phyloP scores from a whole-genome alignment of 2,797 vertebrate species.

The Falco novaeseelandiae region DNA sequence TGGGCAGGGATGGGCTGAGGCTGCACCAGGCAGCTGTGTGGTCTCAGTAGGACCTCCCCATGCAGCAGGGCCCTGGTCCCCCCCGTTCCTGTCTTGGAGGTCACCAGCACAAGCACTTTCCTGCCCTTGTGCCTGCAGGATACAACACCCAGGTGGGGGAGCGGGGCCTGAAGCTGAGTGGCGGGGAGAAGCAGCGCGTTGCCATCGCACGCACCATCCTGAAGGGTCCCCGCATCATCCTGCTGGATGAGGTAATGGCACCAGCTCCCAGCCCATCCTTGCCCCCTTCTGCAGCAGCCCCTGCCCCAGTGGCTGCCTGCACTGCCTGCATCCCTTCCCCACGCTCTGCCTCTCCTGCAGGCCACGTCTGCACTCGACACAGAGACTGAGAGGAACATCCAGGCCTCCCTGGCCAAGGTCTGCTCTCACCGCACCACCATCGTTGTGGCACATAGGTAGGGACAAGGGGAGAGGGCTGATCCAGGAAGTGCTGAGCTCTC shows the following conservation, averaged over 20 bases:
- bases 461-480: background rate
- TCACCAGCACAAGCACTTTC: background rate
- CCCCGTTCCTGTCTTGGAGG: background rate
- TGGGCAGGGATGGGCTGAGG: background rate
- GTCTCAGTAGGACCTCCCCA: background rate
- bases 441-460: conserved; percentile 93
- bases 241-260: conserved; percentile 90
- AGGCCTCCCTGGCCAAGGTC: conserved; percentile 90
- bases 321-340: background rate
- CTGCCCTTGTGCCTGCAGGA: conserved; percentile 74
- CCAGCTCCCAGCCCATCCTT: background rate
- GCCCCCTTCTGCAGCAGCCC: background rate
- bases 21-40: background rate
- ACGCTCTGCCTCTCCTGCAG: conserved; percentile 59
- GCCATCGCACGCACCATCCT: conserved; percentile 96
- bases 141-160: conserved; percentile 94
- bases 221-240: conserved; percentile 90
- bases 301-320: background rate
- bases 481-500: background rate
- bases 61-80: background rate
- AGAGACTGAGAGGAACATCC: conserved; percentile 93
- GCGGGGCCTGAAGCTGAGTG: conserved; percentile 93
- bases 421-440: conserved; percentile 89
- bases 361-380: conserved; percentile 96
- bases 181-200: conserved; percentile 95